Evolutionary conservation across 37 sponge, comb jelly and placozoan genomes (phyloP).

Genomic region (Trichoplax adhaerens): DNA sequence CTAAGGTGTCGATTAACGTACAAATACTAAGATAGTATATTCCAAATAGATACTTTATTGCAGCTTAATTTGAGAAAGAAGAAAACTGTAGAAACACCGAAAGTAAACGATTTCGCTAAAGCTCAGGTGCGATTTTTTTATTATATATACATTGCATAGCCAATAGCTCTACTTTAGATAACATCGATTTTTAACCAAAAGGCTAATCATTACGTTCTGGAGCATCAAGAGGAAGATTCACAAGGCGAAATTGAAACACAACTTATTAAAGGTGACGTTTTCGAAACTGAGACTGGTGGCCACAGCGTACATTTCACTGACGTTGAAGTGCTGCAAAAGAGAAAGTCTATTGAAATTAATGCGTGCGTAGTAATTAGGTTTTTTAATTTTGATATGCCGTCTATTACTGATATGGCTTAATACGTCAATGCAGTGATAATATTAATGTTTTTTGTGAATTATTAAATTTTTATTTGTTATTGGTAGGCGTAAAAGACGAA

Average conservation of each 20-base stretch:
- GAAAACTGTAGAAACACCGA: constrained; percentile 71
- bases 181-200: not conserved
- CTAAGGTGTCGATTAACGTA: too few species aligned
- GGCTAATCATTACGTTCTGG: constrained; percentile 31
- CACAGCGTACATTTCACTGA: constrained; percentile 67
- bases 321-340: constrained; percentile 34
- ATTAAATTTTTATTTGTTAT: too few species aligned
- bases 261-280: constrained; percentile 59
- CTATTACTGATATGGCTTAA: too few species aligned
- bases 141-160: not conserved
- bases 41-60: constrained; percentile 37
- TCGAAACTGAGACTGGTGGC: constrained; percentile 59
- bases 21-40: too few species aligned
- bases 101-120: constrained; percentile 40
- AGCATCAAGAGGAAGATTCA: constrained; percentile 66
- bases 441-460: too few species aligned
- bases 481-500: not conserved
- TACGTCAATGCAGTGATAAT: too few species aligned
- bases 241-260: constrained; percentile 44
- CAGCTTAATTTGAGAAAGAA: constrained; percentile 83
- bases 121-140: constrained; percentile 5
- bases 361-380: too few species aligned
- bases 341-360: too few species aligned
- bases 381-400: too few species aligned
- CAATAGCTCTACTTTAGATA: not conserved